These are phyloP conservation scores for Armadillidium nasatum DNA, from an alignment of 1,140 invertebrate species.

Conservation along the genomic window DNA sequence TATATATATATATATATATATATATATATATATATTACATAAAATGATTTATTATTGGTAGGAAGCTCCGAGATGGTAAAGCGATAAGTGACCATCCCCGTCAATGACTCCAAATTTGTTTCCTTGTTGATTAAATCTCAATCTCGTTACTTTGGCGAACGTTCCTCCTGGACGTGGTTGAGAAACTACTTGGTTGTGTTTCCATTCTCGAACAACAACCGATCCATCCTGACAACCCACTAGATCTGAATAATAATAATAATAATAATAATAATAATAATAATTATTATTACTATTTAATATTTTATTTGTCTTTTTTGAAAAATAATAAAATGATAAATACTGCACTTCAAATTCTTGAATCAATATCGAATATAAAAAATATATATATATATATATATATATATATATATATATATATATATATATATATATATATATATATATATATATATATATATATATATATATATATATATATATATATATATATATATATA, in stretches of 20 bases:
- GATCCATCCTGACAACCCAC: conserved; percentile 91
- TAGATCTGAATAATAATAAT: conserved; percentile 30
- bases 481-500: no score
- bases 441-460: no score
- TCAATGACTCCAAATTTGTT: conserved; percentile 98
- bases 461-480: no score
- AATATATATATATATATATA: no score
- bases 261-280: not conserved
- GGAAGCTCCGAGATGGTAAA: conserved; percentile 84
- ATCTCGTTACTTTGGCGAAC: conserved; percentile 92
- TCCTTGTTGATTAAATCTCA: conserved; percentile 61
- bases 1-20: no score
- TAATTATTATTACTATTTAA: no score
- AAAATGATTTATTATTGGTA: conserved; percentile 60
- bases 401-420: no score
- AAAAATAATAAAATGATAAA: not conserved
- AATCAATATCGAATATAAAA: no score
- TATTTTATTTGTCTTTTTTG: not conserved
- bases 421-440: no score
- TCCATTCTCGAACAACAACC: conserved; percentile 97
- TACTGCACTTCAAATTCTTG: no score
- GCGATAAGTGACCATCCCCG: conserved; percentile 56
- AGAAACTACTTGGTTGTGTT: conserved; percentile 81
- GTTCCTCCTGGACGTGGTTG: conserved; percentile 81
- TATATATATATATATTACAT: no score